A percentile compares a stretch with the other conserved stretches of the same genome.
These are phyloP conservation scores for Oeneis ivallda DNA, from an alignment of 2,888 invertebrate species.

Conservation along the genomic window DNA sequence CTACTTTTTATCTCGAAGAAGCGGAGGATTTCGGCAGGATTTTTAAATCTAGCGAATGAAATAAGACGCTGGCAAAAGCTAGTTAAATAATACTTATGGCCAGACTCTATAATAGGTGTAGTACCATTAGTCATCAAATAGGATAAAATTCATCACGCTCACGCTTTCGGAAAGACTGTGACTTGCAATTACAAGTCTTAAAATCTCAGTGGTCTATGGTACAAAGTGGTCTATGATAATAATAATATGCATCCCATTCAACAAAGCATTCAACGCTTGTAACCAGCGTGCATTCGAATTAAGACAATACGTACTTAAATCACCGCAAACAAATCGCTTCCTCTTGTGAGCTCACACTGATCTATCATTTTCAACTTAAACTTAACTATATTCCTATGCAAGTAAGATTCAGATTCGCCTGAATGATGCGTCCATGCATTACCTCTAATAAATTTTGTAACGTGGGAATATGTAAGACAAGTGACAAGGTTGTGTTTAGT, in stretches of 20 bases:
- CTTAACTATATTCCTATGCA: conserved; percentile 25
- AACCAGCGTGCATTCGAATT: conserved; percentile 7
- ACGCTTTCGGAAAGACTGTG: too few relatives aligned
- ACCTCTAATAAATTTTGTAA: conserved; percentile 57
- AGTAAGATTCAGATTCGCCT: conserved; percentile 36
- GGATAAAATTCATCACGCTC: too few relatives aligned
- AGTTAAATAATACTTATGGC: too few relatives aligned
- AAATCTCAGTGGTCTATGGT: too few relatives aligned
- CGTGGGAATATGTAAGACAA: conserved; percentile 53
- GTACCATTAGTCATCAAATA: too few relatives aligned
- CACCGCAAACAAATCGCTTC: conserved; percentile 17
- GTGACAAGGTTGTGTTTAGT: conserved; percentile 42
- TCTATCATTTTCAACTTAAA: conserved; percentile 24
- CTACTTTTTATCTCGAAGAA: too few relatives aligned
- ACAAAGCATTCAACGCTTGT: background rate
- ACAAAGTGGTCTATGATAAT: background rate
- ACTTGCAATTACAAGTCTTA: too few relatives aligned
- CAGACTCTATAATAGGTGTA: too few relatives aligned
- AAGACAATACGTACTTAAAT: conserved; percentile 17
- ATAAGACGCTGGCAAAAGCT: too few relatives aligned
- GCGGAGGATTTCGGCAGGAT: too few relatives aligned
- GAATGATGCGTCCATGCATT: conserved; percentile 39
- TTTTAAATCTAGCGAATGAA: too few relatives aligned
- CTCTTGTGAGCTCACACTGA: conserved; percentile 11
- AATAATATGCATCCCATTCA: background rate